Evolutionary conservation across 92 coral and sea anemone genomes (phyloP), one percentile per base, ranked within the genome.

Genomic region (Zoanthus sociatus): DNA sequence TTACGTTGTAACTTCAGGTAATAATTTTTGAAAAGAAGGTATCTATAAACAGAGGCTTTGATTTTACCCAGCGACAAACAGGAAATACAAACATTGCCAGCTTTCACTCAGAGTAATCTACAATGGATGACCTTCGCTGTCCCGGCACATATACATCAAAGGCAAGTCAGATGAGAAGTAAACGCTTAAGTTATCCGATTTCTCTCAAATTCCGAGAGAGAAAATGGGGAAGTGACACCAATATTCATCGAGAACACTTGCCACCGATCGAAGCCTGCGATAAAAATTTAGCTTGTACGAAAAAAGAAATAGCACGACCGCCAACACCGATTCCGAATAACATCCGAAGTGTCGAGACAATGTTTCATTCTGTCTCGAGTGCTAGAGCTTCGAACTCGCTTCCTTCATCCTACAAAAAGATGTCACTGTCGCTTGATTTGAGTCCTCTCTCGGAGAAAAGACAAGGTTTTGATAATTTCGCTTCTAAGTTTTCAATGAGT

Each of bases 351-450:
- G 67, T 81, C 21, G 85, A 81, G 17, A 66, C 61, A 42, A 61
- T 63, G 37, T 44, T 46, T 18, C 85, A 63, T 11, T 17, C 31
- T n/a, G 33, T 20, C 8, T 9, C 72, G 7, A 42, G 10, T 46
- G 61, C 47, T 7, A 81, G 85, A 81, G 66, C 74, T 81, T 81
- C 85, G 17, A 81, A 81, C 61, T 81, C 85, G 32, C 85, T 81
- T 20, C 85, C 76, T 6, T 81, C 75, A 46, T 81, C 85, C 21
- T 42, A 47, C 75, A 66, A 81, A 67, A 81, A 67, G 47, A 11
- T 47, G 63, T 67, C 85, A 37, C 32, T 81, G 46, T 63, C 85
- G n/a, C 71, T 81, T 46, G 85, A 81, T 81, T 46, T 81, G 60
- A 64, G 60, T 66, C 85, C 85, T 44, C 85, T 81, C 21, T 11